phyloP scores from a whole-genome alignment of 2,113 vertebrate genomes.

The Cyphomyrus plagiostoma region DNA sequence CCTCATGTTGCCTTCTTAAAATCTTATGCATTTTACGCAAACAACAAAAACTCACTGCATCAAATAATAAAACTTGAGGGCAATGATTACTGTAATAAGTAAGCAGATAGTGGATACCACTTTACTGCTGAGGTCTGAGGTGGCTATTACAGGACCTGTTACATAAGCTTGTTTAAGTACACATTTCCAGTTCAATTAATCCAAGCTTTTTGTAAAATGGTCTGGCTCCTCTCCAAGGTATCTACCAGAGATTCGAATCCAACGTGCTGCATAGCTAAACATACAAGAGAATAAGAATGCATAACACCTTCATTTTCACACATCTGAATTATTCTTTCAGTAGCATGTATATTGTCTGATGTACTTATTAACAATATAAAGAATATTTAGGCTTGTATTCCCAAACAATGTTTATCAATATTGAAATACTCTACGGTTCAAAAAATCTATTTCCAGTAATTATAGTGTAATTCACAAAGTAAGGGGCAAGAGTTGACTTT shows the following conservation, averaged over 20 bases:
- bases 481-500: not conserved
- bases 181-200: constrained; percentile 13
- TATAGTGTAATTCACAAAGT: not conserved
- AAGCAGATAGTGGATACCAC: not conserved
- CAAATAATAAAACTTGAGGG: not conserved
- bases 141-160: not conserved
- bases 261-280: not conserved
- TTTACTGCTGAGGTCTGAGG: not conserved
- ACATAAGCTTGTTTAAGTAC: not conserved
- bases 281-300: not conserved
- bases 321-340: constrained; percentile 1
- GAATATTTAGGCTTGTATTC: not conserved
- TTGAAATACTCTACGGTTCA: not conserved
- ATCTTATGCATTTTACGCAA: not conserved
- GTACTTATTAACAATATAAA: not conserved
- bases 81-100: not conserved
- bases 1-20: not conserved
- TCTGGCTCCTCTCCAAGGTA: constrained; percentile 7
- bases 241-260: not conserved
- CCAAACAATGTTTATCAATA: not conserved
- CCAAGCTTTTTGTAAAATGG: not conserved
- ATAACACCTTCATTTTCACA: not conserved
- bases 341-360: not conserved
- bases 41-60: not conserved
- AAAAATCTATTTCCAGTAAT: constrained; percentile 2